A percentile compares a stretch with the other conserved stretches of the same genome.
These are phyloP conservation scores for Gnatocerus cornutus DNA, from an alignment of 2,888 invertebrate species.

Conservation along the genomic window DNA sequence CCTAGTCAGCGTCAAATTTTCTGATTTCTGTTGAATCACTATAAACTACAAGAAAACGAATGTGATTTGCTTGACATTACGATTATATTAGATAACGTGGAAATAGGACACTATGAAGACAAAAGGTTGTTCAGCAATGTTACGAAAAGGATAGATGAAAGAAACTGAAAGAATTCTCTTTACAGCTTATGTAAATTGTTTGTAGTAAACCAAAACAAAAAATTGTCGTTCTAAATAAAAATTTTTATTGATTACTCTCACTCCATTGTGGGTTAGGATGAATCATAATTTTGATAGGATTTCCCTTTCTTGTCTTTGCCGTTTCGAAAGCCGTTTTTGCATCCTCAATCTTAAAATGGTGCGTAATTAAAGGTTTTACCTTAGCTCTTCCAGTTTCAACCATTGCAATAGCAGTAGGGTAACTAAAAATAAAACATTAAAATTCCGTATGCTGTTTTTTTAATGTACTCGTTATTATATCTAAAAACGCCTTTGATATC, in stretches of 20 bases:
- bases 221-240: constrained; percentile 1
- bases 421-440: constrained; percentile 73
- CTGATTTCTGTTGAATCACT: too few relatives aligned
- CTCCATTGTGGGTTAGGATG: constrained; percentile 74
- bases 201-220: too few relatives aligned
- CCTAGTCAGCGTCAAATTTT: too few relatives aligned
- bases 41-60: too few relatives aligned
- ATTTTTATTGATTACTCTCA: constrained; percentile 12
- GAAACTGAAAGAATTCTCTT: too few relatives aligned
- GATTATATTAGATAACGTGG: too few relatives aligned
- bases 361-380: constrained; percentile 89
- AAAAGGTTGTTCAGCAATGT: too few relatives aligned
- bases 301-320: constrained; percentile 81
- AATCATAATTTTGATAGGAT: constrained; percentile 92
- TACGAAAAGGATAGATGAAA: too few relatives aligned
- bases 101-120: too few relatives aligned
- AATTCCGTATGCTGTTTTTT: not conserved
- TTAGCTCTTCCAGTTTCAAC: constrained; percentile 84
- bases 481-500: constrained; percentile 95
- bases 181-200: too few relatives aligned
- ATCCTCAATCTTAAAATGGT: constrained; percentile 85
- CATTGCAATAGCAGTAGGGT: constrained; percentile 84
- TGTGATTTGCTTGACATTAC: too few relatives aligned
- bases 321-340: constrained; percentile 89
- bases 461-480: constrained; percentile 90